Evolutionary conservation across 1,140 invertebrate genomes (phyloP).

Genomic region (Lucilia sericata): DNA sequence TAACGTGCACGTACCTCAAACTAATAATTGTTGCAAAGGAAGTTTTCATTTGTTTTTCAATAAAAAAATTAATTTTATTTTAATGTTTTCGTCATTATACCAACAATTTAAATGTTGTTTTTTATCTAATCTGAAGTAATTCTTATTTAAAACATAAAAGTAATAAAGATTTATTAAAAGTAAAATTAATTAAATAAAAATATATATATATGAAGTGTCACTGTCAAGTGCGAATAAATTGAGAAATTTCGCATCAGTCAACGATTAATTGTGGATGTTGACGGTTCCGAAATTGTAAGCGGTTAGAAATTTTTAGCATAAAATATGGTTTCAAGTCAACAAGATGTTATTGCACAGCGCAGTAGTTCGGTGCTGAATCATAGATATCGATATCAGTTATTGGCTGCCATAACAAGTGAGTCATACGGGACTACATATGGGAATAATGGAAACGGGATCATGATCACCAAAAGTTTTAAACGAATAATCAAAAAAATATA

Average conservation of each 20-base stretch:
- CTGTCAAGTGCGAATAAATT: slow-evolving; percentile 9
- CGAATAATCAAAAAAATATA: too few relatives aligned
- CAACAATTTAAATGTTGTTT: too few relatives aligned
- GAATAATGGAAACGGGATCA: too few relatives aligned
- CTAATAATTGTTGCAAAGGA: too few relatives aligned
- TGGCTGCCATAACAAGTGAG: background rate
- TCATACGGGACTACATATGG: background rate
- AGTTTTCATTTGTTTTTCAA: too few relatives aligned
- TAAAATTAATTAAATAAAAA: background rate
- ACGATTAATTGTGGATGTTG: background rate
- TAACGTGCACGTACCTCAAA: too few relatives aligned
- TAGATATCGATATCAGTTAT: background rate
- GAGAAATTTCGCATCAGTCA: background rate
- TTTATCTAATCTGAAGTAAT: too few relatives aligned
- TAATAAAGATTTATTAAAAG: too few relatives aligned
- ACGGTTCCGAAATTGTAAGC: background rate
- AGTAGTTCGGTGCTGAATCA: background rate
- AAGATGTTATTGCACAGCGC: background rate
- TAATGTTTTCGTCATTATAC: too few relatives aligned
- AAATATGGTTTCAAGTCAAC: background rate
- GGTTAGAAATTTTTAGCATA: background rate
- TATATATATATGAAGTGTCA: background rate
- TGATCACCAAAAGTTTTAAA: too few relatives aligned
- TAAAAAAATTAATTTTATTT: too few relatives aligned
- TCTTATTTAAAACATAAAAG: too few relatives aligned